Percentiles rank a stretch among this genome's conserved stretches.
Evolutionary conservation across 2,888 invertebrate genomes (phyloP).

Genomic region (Cephus pulcher): DNA sequence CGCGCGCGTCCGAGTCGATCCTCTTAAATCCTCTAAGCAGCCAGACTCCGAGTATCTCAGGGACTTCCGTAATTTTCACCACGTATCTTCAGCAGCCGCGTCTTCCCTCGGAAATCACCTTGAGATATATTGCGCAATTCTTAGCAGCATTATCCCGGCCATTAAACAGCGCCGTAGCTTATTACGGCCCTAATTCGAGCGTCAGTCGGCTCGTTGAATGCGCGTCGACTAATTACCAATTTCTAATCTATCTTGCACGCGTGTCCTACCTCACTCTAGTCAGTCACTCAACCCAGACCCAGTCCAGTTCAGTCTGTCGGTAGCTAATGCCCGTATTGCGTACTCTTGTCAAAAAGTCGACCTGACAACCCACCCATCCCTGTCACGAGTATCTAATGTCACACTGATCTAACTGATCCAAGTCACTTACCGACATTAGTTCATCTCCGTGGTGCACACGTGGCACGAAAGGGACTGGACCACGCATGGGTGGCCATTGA

Average conservation of each 20-base stretch:
- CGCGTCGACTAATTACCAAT: slow-evolving; percentile 5
- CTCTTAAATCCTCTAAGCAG: not conserved
- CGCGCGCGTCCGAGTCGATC: not conserved
- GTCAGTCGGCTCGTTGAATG: slow-evolving; percentile 2
- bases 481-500: slow-evolving; percentile 1
- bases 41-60: not conserved
- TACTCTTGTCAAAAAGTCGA: not conserved
- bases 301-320: not conserved
- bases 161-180: not conserved
- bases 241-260: slow-evolving; percentile 2
- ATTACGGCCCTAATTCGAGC: slow-evolving; percentile 5
- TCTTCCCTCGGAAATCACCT: not conserved
- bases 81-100: not conserved
- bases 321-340: not conserved
- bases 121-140: not conserved
- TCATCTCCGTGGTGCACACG: not conserved
- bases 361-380: slow-evolving; percentile 6
- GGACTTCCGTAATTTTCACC: not conserved
- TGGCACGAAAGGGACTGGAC: not conserved
- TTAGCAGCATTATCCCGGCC: not conserved
- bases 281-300: not conserved
- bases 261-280: not conserved
- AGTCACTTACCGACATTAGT: slow-evolving; percentile 1
- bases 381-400: not conserved
- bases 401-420: not conserved